Percentiles rank a stretch among this genome's conserved stretches.
Evolutionary conservation across 2,113 vertebrate genomes (phyloP).

Genomic region (Toxostoma redivivum): DNA sequence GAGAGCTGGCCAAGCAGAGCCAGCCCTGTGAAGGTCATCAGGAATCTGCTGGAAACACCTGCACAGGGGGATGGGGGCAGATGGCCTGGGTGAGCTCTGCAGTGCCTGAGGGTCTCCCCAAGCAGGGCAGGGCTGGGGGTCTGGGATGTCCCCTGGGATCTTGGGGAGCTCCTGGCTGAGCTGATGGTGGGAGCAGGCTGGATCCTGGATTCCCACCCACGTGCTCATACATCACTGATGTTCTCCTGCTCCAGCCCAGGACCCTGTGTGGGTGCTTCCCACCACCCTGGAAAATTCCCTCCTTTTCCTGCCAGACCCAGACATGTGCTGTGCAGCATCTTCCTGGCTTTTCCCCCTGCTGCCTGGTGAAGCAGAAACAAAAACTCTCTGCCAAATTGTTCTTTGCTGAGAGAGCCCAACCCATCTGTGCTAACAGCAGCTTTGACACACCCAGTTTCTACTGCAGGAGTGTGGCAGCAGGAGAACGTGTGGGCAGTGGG

Average conservation of each 20-base stretch:
- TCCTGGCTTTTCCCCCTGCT: background rate
- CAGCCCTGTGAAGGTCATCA: background rate
- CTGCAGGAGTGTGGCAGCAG: background rate
- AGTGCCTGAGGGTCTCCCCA: background rate
- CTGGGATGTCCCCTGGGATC: background rate
- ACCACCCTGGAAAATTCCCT: background rate
- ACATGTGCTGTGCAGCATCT: rapidly evolving
- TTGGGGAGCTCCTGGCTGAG: background rate
- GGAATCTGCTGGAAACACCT: background rate
- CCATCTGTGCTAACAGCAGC: background rate
- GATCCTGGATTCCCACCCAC: background rate
- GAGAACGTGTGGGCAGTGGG: background rate
- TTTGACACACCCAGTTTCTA: background rate
- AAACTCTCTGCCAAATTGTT: rapidly evolving
- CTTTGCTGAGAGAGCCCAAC: background rate
- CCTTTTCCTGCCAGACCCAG: background rate
- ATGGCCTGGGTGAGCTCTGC: background rate
- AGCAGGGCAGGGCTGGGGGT: background rate
- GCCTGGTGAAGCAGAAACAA: background rate
- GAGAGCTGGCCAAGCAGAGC: background rate
- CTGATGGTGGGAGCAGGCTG: background rate
- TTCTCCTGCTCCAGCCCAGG: background rate
- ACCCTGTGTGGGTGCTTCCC: background rate
- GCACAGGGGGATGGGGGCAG: background rate
- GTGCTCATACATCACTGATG: background rate